Evolutionary conservation across 2,797 vertebrate species (phyloP), one percentile per base, ranked within the genome.

Genomic region (Coranthus polyacanthus): DNA sequence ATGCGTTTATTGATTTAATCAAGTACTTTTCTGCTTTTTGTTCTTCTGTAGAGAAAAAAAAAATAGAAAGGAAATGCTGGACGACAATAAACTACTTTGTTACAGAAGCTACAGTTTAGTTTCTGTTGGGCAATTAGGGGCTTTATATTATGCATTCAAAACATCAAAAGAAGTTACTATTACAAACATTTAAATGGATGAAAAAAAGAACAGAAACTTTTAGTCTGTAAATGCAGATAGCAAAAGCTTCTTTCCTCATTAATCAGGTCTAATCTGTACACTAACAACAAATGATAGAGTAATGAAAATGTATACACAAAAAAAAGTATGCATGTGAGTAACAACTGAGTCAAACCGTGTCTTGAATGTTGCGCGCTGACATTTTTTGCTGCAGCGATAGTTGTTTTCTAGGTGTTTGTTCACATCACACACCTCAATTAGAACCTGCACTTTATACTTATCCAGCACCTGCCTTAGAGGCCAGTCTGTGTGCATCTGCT

Each of bases 401-500:
- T 68, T 69, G 68, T 72, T 67, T 29, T 41, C 6, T 58, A 20
- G 56, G 55, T 46, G 9, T 4, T 20, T 5, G 59, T 17, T 68
- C 22, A 29, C 39, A 42, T 17, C 55, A 22, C 46, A 43, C 60
- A 10, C 67, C 29, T 57, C 49, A 55, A 4, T 67, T 75, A 60
- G 18, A 68, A 52, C 21, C 24, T 61, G 57, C 39, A 50, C 73
- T 63, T 75, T 47, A 46, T 61, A 60, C 45, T 55, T 32, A 66
- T 20, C 55, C 16, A 63, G 44, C 78, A 84, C 75, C 78, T 85
- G 86, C 75, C 51, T 58, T 51, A 24, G 53, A 52, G 56, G 24
- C 43, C 64, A n/a, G 54, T 75, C 47, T 78, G 16, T 45, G 61
- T 59, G 62, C 63, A 75, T 62, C 73, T 61, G 64, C 43, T 51